Conservation (phyloP, 1,140 invertebrate genomes). For the Bombus huntii region DNA sequence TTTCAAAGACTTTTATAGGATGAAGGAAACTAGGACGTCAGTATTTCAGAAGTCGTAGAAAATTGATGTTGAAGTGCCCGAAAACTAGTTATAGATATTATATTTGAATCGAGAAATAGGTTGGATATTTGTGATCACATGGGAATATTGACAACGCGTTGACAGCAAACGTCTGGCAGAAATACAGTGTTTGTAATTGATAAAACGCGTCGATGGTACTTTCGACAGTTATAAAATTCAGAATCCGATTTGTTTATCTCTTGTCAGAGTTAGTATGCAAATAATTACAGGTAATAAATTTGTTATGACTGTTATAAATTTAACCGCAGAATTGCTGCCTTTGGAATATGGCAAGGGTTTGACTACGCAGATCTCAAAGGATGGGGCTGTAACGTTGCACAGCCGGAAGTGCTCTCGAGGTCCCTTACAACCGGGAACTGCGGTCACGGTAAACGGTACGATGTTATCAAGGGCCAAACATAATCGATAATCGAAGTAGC, state of each 20-base stretch:
- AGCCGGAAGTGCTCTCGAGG: slow-evolving; percentile 55
- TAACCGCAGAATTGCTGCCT: slow-evolving; percentile 43
- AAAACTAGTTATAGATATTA: neutral
- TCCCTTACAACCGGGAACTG: slow-evolving; percentile 3
- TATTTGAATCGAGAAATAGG: neutral
- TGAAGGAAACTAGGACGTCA: neutral
- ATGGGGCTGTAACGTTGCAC: slow-evolving; percentile 38
- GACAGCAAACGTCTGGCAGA: neutral
- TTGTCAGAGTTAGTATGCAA: slow-evolving; percentile 51
- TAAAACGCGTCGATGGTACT: neutral
- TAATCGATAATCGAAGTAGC: slow-evolving; percentile 43
- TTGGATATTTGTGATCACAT: neutral
- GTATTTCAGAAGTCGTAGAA: neutral
- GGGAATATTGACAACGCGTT: neutral
- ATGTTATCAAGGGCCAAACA: neutral
- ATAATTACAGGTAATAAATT: slow-evolving; percentile 54
- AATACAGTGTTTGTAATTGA: neutral
- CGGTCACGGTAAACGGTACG: slow-evolving; percentile 7
- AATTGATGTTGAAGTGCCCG: neutral
- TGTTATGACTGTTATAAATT: slow-evolving; percentile 60
- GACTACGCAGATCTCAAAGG: slow-evolving; percentile 62
- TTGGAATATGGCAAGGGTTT: slow-evolving; percentile 58
- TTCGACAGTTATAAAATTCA: no score
- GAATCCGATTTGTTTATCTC: slow-evolving; percentile 20
- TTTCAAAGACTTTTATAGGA: neutral